phyloP scores from a whole-genome alignment of 2,113 vertebrate species.

The Nipponia nippon region DNA sequence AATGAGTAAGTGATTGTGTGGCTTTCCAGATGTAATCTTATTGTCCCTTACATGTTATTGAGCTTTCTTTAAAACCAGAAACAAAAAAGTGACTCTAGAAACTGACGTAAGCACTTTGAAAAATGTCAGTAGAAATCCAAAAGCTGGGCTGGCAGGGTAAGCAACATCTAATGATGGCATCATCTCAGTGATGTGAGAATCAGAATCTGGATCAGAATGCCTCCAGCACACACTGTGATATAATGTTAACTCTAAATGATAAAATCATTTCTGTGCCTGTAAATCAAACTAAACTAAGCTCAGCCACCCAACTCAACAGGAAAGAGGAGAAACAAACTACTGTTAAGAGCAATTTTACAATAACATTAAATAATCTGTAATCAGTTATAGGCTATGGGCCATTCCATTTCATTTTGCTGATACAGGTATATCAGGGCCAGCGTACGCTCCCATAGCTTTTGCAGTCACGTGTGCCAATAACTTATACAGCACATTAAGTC shows the following conservation, averaged over 20 bases:
- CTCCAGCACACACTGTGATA: rapidly evolving
- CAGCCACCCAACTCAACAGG: neutral
- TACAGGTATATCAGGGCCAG: neutral
- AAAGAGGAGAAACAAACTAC: neutral
- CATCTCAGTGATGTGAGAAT: neutral
- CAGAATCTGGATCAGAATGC: neutral
- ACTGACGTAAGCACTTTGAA: neutral
- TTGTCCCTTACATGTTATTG: neutral
- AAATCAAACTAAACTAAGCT: neutral
- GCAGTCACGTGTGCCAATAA: neutral
- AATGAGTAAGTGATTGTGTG: neutral
- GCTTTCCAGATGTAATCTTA: neutral
- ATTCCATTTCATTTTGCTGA: neutral
- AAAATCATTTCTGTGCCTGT: neutral
- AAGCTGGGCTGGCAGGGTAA: neutral
- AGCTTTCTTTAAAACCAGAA: neutral
- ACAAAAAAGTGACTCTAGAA: neutral
- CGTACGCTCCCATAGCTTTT: neutral
- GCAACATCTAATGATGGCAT: neutral
- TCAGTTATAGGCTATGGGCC: neutral
- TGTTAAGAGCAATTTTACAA: neutral
- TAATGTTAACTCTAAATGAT: neutral
- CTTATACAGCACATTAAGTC: neutral
- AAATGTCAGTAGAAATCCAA: neutral
- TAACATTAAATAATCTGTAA: neutral